phyloP scores from a whole-genome alignment of 1,140 invertebrate species.

The Ooceraea biroi region DNA sequence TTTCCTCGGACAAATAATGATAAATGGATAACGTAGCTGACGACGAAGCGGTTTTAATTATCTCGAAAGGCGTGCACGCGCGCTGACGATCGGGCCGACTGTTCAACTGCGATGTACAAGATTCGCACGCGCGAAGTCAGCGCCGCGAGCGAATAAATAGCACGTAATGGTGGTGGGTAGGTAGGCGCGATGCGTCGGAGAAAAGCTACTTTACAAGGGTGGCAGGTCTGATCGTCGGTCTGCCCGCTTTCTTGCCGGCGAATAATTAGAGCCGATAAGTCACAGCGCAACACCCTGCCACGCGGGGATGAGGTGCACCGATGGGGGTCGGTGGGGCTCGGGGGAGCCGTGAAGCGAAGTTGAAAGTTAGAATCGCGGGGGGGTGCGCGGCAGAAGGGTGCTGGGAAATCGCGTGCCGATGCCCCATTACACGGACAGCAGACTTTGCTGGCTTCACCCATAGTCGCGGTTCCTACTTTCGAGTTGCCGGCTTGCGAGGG shows the following conservation, averaged over 20 bases:
- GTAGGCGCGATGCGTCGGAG: constrained; percentile 71
- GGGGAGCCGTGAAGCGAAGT: constrained; percentile 67
- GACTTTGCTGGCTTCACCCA: constrained; percentile 82
- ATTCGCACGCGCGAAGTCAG: constrained; percentile 6
- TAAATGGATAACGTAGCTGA: constrained; percentile 30
- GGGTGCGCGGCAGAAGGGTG: constrained; percentile 59
- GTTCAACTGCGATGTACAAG: not conserved
- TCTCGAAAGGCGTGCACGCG: constrained; percentile 2
- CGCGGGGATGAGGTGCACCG: constrained; percentile 70
- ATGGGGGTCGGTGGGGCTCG: constrained; percentile 57
- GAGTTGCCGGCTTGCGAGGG: constrained; percentile 76
- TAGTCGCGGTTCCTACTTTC: constrained; percentile 84
- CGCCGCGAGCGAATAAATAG: constrained; percentile 47
- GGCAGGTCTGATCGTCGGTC: constrained; percentile 79
- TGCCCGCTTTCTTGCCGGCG: constrained; percentile 81
- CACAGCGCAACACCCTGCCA: constrained; percentile 83
- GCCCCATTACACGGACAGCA: constrained; percentile 84
- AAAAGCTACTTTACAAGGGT: constrained; percentile 82
- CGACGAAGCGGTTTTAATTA: constrained; percentile 41
- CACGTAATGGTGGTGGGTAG: constrained; percentile 15
- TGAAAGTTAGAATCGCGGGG: constrained; percentile 78
- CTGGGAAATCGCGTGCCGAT: constrained; percentile 83
- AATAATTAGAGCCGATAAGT: constrained; percentile 86
- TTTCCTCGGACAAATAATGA: constrained; percentile 36
- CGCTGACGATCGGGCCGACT: constrained; percentile 13